Evolutionary conservation across 2,797 vertebrate genomes (phyloP).

Genomic region (Harpagifer antarcticus): DNA sequence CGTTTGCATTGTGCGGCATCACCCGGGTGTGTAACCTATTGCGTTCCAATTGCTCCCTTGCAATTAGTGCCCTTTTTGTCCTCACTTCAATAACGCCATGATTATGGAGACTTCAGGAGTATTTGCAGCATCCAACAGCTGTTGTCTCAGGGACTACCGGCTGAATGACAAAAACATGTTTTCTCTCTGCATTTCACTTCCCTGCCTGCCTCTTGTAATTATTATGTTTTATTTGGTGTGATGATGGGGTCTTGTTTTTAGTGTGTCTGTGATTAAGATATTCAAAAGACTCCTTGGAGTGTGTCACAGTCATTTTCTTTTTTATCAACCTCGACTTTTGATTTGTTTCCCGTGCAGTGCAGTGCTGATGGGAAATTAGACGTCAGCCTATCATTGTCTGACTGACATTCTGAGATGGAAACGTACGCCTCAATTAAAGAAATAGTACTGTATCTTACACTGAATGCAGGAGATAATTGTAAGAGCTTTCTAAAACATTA

Average conservation of each 20-base stretch:
- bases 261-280: constrained; percentile 99
- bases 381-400: constrained; percentile 76
- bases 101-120: constrained; percentile 99
- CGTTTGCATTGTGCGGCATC: constrained; percentile 95
- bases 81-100: constrained; percentile 99
- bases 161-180: constrained; percentile 99
- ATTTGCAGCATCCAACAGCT: constrained; percentile 99
- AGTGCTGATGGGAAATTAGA: constrained; percentile 75
- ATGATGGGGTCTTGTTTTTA: constrained; percentile 97
- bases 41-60: constrained; percentile 99
- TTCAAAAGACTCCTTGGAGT: constrained; percentile 93
- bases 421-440: constrained; percentile 61
- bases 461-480: constrained; percentile 33
- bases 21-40: constrained; percentile 99
- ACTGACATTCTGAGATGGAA: constrained; percentile 56
- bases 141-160: constrained; percentile 99
- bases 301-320: constrained; percentile 80
- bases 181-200: constrained; percentile 96
- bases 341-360: constrained; percentile 78
- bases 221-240: constrained; percentile 90
- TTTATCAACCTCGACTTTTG: constrained; percentile 81
- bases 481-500: constrained; percentile 25
- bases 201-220: constrained; percentile 89
- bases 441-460: constrained; percentile 31
- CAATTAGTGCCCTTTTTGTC: constrained; percentile 99